Base-by-base conservation (phyloP, 1,140 invertebrate species). In the Ostrea edulis region DNA sequence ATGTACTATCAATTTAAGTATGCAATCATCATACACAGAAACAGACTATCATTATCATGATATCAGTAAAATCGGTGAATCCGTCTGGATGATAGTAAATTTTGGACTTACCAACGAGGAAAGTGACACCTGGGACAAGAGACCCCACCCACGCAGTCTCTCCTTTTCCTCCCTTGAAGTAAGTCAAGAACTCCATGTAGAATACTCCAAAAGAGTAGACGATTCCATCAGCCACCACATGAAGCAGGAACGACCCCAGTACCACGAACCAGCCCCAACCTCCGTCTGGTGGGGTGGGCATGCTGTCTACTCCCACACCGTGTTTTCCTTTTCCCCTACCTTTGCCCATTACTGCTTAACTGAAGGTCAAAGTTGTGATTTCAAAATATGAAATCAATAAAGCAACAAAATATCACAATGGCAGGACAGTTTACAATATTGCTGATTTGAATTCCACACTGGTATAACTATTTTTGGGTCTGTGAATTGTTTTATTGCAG, bases 171-270 rank as follows among this genome's bases (percentile, higher is more conserved):
- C 97, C 97, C 71, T 96, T 96, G 94, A 98, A 99, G 93, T 97
- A 97, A 14, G 95, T 95, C 58, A 97, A 97, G 88, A 99, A 97
- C 92, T 97, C 97, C 22, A 96, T 88, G 54, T 93, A 91, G 84
- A 94, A 93, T 8, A 95, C 91, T 0, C 94, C 95, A 89, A 96
- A 95, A 0, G 95, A 94, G 86, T 95, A 96, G 9, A 94, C 92
- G 82, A 96, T 93, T 20, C 99, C 99, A 94, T 99, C 99, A n/a
- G 99, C 98, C 90, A 99, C 97, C 95, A 99, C 97, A 96, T 99
- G 99, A 94, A 98, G 98, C 96, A 99, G 97, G 95, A 99, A 99
- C 9, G 98, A 98, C 77, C 98, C 98, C 92, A 98, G 97, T 35
- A 99, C 98, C 89, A 99, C 97, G 94, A 98, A 96, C 98, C 98